These are phyloP conservation scores for Botia almorhae DNA, from an alignment of 2,797 vertebrate genomes.

Conservation along the genomic window DNA sequence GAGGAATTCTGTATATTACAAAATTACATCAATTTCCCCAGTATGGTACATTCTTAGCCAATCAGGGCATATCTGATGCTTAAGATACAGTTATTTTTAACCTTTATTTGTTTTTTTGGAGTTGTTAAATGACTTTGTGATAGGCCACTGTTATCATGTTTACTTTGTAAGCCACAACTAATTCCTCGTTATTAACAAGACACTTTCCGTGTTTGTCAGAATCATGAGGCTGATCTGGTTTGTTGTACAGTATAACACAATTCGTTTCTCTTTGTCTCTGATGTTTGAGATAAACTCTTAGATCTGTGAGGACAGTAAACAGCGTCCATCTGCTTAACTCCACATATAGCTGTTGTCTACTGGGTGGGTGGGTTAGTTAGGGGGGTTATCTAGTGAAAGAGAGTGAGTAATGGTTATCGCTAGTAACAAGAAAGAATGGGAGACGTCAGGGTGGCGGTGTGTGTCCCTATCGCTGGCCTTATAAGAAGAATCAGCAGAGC, in stretches of 20 bases:
- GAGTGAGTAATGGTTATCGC: constrained; percentile 47
- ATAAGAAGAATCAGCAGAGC: constrained; percentile 48
- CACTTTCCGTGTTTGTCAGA: constrained; percentile 8
- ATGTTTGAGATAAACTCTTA: constrained; percentile 31
- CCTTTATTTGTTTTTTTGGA: no score
- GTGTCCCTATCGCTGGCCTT: constrained; percentile 36
- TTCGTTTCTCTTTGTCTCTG: constrained; percentile 25
- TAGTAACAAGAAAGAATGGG: constrained; percentile 59
- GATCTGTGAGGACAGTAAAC: constrained; percentile 41
- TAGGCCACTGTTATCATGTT: no score
- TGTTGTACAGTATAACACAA: background rate
- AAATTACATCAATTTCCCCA: no score
- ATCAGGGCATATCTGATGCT: no score
- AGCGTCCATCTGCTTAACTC: constrained; percentile 42
- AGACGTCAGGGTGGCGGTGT: constrained; percentile 45
- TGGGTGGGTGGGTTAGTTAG: background rate
- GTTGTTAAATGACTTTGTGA: no score
- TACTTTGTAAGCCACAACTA: background rate
- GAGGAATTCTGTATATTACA: constrained; percentile 25
- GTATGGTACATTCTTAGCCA: no score
- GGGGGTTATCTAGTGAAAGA: constrained; percentile 28
- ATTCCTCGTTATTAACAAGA: constrained; percentile 1
- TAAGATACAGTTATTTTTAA: no score
- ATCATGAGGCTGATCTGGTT: background rate
- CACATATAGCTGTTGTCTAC: constrained; percentile 29